These are phyloP conservation scores for Colletes latitarsis DNA, from an alignment of 1,140 invertebrate genomes.

Conservation along the genomic window DNA sequence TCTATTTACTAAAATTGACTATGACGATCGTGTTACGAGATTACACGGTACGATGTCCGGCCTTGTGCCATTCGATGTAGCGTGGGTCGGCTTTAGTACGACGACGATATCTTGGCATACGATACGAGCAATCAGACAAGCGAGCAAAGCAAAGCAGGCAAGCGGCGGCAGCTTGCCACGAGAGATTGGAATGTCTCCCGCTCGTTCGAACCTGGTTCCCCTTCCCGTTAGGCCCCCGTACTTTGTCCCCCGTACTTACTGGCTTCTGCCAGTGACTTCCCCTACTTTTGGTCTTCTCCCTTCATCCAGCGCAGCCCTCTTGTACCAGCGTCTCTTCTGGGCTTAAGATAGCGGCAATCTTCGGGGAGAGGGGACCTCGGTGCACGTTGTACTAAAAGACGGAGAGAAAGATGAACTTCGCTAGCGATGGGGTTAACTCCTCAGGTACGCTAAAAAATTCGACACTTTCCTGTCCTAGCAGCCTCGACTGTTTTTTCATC, in stretches of 20 bases:
- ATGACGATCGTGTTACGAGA: constrained; percentile 25
- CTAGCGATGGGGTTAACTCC: constrained; percentile 25
- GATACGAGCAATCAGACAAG: constrained; percentile 54
- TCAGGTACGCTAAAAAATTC: no score
- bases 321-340: neutral
- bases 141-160: constrained; percentile 61
- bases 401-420: neutral
- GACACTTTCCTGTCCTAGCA: no score
- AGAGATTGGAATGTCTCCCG: constrained; percentile 80
- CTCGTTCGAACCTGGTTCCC: constrained; percentile 58
- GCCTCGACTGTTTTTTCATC: no score
- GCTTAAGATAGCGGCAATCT: constrained; percentile 6
- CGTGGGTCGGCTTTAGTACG: constrained; percentile 55
- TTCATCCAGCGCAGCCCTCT: neutral
- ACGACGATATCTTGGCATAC: constrained; percentile 59
- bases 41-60: constrained; percentile 43
- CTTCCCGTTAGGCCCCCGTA: neutral
- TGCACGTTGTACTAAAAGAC: constrained; percentile 1
- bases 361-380: neutral
- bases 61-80: constrained; percentile 38
- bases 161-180: constrained; percentile 71
- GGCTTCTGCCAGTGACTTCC: constrained; percentile 23
- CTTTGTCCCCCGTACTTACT: neutral
- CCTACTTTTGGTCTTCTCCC: constrained; percentile 25
- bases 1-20: constrained; percentile 7